Percentiles rank a stretch among this genome's conserved stretches.
These are phyloP conservation scores for Schlechtendalia chinensis DNA, from an alignment of 1,140 invertebrate species.

Conservation along the genomic window DNA sequence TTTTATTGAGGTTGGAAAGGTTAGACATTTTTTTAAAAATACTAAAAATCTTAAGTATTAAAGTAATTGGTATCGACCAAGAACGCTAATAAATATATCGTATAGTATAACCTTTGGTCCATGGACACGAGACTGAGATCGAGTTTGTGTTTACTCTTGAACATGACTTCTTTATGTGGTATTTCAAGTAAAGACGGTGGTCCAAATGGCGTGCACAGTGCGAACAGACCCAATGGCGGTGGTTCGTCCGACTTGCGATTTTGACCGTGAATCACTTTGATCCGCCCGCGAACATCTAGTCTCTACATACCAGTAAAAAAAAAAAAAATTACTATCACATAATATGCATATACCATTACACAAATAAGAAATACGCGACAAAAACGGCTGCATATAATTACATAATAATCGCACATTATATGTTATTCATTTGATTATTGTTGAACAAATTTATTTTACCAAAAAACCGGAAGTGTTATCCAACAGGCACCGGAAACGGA, in stretches of 20 bases:
- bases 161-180: constrained; percentile 93
- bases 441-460: constrained; percentile 61
- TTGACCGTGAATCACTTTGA: constrained; percentile 94
- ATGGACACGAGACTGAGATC: constrained; percentile 94
- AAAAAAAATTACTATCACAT: background rate
- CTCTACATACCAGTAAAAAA: constrained; percentile 64
- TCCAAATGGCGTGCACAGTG: constrained; percentile 96
- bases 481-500: constrained; percentile 94
- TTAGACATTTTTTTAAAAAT: too few species aligned
- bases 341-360: background rate
- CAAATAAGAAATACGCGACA: background rate
- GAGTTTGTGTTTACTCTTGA: constrained; percentile 98
- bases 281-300: constrained; percentile 92
- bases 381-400: constrained; percentile 12
- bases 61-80: too few species aligned
- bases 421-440: background rate
- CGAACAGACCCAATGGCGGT: constrained; percentile 89
- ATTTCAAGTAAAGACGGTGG: constrained; percentile 86
- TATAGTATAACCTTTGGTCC: constrained; percentile 77
- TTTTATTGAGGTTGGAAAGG: too few species aligned
- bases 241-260: constrained; percentile 91
- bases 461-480: constrained; percentile 99
- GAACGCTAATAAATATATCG: background rate
- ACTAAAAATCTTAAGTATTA: too few species aligned
- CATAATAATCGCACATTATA: background rate